Evolutionary conservation across 2,113 vertebrate species (phyloP).

Genomic region (Micronycteris hirsuta): DNA sequence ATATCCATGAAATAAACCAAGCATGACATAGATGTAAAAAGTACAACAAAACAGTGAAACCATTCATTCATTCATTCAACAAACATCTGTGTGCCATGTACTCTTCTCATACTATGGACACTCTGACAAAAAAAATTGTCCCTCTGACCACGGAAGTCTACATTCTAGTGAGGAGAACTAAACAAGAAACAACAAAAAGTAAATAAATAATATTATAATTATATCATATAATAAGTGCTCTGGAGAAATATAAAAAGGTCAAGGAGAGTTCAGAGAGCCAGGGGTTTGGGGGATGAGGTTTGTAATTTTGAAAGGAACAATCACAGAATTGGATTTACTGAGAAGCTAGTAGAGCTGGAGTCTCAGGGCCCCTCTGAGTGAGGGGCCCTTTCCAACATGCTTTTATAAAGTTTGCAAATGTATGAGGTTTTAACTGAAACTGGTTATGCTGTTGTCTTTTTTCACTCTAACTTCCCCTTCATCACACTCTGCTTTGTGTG

Average conservation of each 20-base stretch:
- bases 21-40: neutral
- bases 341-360: neutral
- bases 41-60: neutral
- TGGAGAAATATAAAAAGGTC: neutral
- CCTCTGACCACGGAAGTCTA: neutral
- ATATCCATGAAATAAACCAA: neutral
- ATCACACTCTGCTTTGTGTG: neutral
- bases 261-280: neutral
- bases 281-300: neutral
- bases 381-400: neutral
- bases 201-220: neutral
- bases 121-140: neutral
- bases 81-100: neutral
- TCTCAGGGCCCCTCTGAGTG: neutral
- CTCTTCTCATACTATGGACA: neutral
- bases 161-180: neutral
- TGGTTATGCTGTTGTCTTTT: neutral
- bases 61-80: neutral
- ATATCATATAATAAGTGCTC: neutral
- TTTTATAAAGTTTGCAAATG: neutral
- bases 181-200: neutral
- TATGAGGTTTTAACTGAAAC: neutral
- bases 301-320: neutral
- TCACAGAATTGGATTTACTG: neutral
- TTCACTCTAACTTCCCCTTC: neutral